Percentiles rank a stretch among this genome's conserved stretches.
Conservation (phyloP, 2,888 invertebrate species). For the Cerastis rubricosa region DNA sequence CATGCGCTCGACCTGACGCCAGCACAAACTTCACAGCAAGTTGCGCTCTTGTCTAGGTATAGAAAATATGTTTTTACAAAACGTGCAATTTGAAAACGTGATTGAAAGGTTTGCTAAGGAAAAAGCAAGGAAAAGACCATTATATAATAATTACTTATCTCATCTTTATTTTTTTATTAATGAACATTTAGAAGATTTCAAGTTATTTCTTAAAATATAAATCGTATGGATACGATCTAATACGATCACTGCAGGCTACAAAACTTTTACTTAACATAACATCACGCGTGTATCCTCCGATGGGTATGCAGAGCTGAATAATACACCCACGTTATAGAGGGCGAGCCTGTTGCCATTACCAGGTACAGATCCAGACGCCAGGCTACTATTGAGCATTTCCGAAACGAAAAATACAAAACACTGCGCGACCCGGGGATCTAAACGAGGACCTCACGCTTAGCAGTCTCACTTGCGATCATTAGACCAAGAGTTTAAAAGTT, state of each 20-base stretch:
- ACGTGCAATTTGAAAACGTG: not conserved
- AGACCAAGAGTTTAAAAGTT: not conserved
- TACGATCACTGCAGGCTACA: not conserved
- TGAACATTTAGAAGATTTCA: not conserved
- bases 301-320: not conserved
- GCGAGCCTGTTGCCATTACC: not conserved
- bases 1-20: too few relatives aligned
- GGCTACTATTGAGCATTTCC: not conserved
- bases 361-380: not conserved
- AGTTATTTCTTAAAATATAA: not conserved
- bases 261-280: not conserved
- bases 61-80: not conserved
- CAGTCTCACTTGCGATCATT: not conserved
- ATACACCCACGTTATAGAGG: not conserved
- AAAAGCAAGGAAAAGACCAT: not conserved
- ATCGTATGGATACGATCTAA: not conserved
- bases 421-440: not conserved
- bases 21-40: too few relatives aligned
- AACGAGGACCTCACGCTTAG: not conserved
- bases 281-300: not conserved
- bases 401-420: not conserved
- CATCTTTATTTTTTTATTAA: not conserved
- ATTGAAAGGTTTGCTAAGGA: not conserved
- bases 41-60: not conserved
- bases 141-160: not conserved